Evolutionary conservation across 2,888 invertebrate genomes (phyloP), one percentile per base, ranked within the genome.

Genomic region (Serripes groenlandicus): DNA sequence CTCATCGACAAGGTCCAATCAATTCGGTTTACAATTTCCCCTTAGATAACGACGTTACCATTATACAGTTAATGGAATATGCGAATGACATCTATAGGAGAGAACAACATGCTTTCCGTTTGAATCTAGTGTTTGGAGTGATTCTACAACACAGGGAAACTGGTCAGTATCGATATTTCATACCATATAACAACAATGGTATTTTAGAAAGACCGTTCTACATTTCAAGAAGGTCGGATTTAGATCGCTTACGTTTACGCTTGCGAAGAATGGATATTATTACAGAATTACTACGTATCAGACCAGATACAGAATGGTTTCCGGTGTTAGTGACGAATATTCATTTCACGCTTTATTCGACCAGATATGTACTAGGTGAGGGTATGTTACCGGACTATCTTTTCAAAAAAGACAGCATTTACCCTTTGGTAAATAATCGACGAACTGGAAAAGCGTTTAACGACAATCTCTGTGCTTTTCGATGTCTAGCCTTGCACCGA

Each of bases 281-380:
- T 0, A 79, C 76, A 3, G 75, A 88, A 54, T 30, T 83, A 9
- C 54, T 83, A 9, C 18, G 73, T 15, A 35, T 80, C 1, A 56
- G 86, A n/a, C 73, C 83, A 5, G 62, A 86, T 35, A 83, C 83
- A 15, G 81, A 85, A 60, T 88, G 83, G 86, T 56, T 81, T 21
- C 88, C 83, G 0, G 81, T 81, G 0, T 49, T 86, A 18, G 60
- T 86, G 1, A 86, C 86, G 2, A 88, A 88, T 60, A 71, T 86
- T 4, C 80, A 75, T 21, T 72, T 74, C 35, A 42, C 21, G 1
- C 62, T 81, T 2, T 52, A 37, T 49, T 42, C 21, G 7, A 83
- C 80, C 11, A 23, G 26, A 21, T 83, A 78, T 64, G 72, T 78
- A 1, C 11, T 86, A n/a, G 85, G 81, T 7, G 34, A 35, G 28